These are phyloP conservation scores for Calidris pygmaea DNA, from an alignment of 2,113 vertebrate genomes.

Conservation along the genomic window DNA sequence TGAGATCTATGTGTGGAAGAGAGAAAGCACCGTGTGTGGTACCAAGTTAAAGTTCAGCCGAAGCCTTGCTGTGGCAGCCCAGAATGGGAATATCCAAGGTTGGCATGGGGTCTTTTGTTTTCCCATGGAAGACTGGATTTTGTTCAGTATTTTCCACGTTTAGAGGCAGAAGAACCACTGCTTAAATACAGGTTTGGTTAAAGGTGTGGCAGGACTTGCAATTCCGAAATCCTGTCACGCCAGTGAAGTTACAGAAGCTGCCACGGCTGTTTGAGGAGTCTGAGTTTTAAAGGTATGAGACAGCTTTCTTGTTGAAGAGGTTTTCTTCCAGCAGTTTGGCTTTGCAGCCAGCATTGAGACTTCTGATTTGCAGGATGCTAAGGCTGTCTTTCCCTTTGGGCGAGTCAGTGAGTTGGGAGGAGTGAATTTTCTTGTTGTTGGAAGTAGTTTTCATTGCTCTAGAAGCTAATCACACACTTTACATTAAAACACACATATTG, in stretches of 20 bases:
- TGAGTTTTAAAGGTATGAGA: background rate
- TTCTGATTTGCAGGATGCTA: background rate
- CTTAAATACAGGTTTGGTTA: background rate
- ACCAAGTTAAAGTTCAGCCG: background rate
- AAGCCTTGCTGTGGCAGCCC: background rate
- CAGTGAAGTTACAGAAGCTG: background rate
- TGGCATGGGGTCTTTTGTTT: background rate
- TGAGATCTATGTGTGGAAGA: background rate
- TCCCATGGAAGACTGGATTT: fast-evolving
- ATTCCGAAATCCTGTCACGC: background rate
- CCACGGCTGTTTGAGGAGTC: background rate
- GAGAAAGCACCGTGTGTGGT: fast-evolving
- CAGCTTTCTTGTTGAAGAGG: background rate
- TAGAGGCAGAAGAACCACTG: background rate
- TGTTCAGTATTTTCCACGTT: background rate
- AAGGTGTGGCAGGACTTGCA: background rate
- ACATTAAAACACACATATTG: fast-evolving
- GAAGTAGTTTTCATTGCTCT: background rate
- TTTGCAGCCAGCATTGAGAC: background rate
- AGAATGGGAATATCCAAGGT: background rate
- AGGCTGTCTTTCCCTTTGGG: background rate
- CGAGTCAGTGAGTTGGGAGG: background rate
- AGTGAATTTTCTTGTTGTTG: background rate
- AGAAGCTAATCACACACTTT: background rate
- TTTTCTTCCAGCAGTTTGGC: background rate